Percentiles rank a stretch among this genome's conserved stretches.
These are phyloP conservation scores for Pammene aurita DNA, from an alignment of 2,888 invertebrate genomes.

Conservation along the genomic window DNA sequence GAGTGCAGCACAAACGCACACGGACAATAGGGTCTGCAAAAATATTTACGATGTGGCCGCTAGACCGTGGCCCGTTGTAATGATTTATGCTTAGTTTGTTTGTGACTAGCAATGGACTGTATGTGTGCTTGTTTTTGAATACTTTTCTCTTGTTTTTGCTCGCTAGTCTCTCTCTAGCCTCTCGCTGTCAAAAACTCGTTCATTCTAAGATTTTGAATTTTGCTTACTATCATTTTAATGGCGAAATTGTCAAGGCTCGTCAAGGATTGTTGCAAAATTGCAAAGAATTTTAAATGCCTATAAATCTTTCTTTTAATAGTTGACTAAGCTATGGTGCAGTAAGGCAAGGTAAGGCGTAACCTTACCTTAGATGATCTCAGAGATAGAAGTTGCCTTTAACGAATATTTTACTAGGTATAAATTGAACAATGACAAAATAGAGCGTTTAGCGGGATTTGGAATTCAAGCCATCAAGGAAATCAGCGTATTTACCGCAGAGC, in stretches of 20 bases:
- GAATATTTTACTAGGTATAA: too few species aligned
- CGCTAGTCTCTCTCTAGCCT: too few species aligned
- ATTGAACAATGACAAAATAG: too few species aligned
- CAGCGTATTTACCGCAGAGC: neutral
- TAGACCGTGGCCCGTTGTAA: slow-evolving; percentile 53
- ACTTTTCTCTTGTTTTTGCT: neutral
- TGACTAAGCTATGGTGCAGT: too few species aligned
- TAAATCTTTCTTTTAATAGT: too few species aligned
- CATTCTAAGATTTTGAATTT: too few species aligned
- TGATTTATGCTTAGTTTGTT: slow-evolving; percentile 49
- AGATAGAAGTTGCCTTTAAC: neutral
- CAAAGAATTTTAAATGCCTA: too few species aligned
- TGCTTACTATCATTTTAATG: too few species aligned
- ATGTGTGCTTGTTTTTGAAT: neutral
- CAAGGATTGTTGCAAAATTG: too few species aligned
- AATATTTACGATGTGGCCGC: slow-evolving; percentile 37
- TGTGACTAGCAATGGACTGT: slow-evolving; percentile 3
- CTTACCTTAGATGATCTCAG: neutral
- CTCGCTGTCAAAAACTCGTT: too few species aligned
- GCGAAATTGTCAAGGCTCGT: too few species aligned
- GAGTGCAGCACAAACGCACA: slow-evolving; percentile 6
- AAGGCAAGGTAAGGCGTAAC: neutral
- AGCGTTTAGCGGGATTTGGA: neutral
- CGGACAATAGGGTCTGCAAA: slow-evolving; percentile 38
- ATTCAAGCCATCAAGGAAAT: neutral